phyloP scores from a whole-genome alignment of 1,140 invertebrate species.

The Diorhabda elongata region DNA sequence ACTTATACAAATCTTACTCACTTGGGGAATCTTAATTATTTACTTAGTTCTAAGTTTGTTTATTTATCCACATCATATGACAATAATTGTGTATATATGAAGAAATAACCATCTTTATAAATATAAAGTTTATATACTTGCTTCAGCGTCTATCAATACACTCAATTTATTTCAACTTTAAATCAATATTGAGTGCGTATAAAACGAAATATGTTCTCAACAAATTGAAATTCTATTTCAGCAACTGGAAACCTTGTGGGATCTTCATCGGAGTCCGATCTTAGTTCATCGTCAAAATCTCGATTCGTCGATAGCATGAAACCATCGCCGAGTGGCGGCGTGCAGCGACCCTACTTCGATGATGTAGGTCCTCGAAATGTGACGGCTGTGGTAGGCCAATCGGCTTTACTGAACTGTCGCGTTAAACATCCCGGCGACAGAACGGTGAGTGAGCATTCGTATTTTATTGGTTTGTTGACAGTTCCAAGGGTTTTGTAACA shows the following conservation, averaged over 20 bases:
- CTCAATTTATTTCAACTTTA: no score
- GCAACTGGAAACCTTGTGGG: constrained; percentile 33
- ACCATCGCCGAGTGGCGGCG: constrained; percentile 15
- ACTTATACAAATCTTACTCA: no score
- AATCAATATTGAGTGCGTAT: no score
- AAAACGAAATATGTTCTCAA: no score
- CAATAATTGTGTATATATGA: no score
- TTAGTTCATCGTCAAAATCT: constrained; percentile 27
- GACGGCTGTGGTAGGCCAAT: constrained; percentile 78
- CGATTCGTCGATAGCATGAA: constrained; percentile 33
- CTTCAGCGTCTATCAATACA: no score
- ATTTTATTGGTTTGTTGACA: constrained; percentile 8
- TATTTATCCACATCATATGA: no score
- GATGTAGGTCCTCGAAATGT: constrained; percentile 77
- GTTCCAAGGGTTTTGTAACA: neutral
- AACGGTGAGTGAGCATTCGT: constrained; percentile 63
- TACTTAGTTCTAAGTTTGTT: no score
- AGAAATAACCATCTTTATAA: no score
- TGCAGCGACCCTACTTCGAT: constrained; percentile 76
- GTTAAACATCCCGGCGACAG: constrained; percentile 83
- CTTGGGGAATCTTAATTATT: no score
- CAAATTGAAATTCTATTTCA: constrained; percentile 28
- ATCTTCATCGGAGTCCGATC: constrained; percentile 28
- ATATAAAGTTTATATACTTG: no score
- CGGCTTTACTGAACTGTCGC: constrained; percentile 73